These are phyloP conservation scores for Therioaphis trifolii DNA, from an alignment of 2,888 invertebrate genomes.

Conservation along the genomic window DNA sequence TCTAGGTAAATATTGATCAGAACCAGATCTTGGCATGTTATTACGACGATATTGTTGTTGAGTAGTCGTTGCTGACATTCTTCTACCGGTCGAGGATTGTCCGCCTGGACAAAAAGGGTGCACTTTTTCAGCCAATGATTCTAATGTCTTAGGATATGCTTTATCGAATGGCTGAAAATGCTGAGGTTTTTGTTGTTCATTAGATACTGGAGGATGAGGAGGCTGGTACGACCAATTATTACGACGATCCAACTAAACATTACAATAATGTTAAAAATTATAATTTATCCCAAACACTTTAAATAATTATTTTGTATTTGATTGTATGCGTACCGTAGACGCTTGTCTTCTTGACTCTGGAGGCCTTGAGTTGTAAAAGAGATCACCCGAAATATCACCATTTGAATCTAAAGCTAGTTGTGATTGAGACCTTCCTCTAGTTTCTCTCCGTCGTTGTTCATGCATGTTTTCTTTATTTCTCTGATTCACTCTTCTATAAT, in stretches of 20 bases:
- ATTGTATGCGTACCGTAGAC: conserved; percentile 64
- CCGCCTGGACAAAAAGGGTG: conserved; percentile 84
- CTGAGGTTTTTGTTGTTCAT: conserved; percentile 87
- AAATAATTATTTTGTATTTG: background rate
- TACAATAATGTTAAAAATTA: background rate
- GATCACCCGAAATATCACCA: conserved; percentile 74
- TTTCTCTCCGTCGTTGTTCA: conserved; percentile 61
- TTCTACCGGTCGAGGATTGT: conserved; percentile 66
- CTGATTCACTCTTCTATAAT: conserved; percentile 39
- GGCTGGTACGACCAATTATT: conserved; percentile 76
- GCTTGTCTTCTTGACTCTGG: conserved; percentile 64
- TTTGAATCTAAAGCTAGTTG: conserved; percentile 66
- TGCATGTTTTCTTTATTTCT: conserved; percentile 56
- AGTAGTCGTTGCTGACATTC: conserved; percentile 76
- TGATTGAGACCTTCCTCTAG: conserved; percentile 65
- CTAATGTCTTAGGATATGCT: conserved; percentile 86
- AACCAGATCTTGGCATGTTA: conserved; percentile 84
- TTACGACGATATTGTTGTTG: conserved; percentile 65
- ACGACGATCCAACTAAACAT: conserved; percentile 65
- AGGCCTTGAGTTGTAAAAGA: conserved; percentile 82
- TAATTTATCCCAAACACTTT: too few species aligned
- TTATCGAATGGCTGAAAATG: conserved; percentile 90
- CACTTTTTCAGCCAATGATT: conserved; percentile 88
- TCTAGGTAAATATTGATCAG: conserved; percentile 89
- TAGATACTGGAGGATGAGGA: conserved; percentile 86